These are phyloP conservation scores for Cherax destructor DNA, from an alignment of 1,140 invertebrate genomes.

Conservation along the genomic window DNA sequence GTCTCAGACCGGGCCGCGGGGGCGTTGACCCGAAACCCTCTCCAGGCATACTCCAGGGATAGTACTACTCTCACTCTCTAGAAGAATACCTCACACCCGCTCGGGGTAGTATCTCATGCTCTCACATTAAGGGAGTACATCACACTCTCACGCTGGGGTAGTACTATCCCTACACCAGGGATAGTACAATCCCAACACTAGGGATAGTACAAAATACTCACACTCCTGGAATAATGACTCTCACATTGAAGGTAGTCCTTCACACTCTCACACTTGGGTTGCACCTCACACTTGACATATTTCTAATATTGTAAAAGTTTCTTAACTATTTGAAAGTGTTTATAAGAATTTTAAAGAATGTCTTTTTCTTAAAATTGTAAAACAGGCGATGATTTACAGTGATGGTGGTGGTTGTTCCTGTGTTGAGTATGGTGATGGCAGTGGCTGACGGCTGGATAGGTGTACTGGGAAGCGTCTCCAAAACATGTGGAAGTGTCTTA, in stretches of 20 bases:
- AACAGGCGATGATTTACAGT: not conserved
- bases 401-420: constrained; percentile 44
- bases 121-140: not conserved
- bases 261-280: not conserved
- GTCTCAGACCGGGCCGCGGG: too few relatives aligned
- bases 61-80: too few relatives aligned
- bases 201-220: not conserved
- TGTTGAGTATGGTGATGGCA: not conserved
- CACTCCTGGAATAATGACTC: not conserved
- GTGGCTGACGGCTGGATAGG: constrained; percentile 46
- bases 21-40: too few relatives aligned
- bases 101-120: not conserved
- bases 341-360: too few relatives aligned
- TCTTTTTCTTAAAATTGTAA: too few relatives aligned
- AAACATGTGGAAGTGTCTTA: constrained; percentile 3
- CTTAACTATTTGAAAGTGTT: too few relatives aligned
- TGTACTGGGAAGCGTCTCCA: constrained; percentile 29
- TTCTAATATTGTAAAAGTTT: too few relatives aligned
- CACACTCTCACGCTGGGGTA: not conserved
- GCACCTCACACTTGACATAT: too few relatives aligned
- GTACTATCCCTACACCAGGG: not conserved
- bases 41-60: too few relatives aligned
- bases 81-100: not conserved
- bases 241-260: not conserved
- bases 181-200: too few relatives aligned